Percentiles rank a stretch among this genome's conserved stretches.
These are phyloP conservation scores for Erpetoichthys calabaricus DNA, from an alignment of 2,797 vertebrate species.

Conservation along the genomic window DNA sequence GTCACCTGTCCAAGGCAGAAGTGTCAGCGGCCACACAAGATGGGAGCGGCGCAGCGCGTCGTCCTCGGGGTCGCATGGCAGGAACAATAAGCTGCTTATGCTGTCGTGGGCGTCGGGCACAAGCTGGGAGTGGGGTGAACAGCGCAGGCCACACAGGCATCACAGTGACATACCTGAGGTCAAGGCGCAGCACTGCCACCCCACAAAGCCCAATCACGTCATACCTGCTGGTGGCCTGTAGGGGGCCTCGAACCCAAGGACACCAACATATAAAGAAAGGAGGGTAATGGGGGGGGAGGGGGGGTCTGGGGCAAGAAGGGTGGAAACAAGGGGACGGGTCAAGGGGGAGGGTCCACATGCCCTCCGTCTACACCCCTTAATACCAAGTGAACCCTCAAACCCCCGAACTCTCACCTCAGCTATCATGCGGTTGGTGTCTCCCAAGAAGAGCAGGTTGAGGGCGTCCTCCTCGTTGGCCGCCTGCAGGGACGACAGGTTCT, in stretches of 20 bases:
- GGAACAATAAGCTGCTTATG: too few species aligned
- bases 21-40: constrained; percentile 34
- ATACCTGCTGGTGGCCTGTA: background rate
- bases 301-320: too few species aligned
- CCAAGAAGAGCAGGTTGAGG: constrained; percentile 84
- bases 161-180: too few species aligned
- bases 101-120: too few species aligned
- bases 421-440: constrained; percentile 95
- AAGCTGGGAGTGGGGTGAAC: too few species aligned
- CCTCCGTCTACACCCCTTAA: background rate
- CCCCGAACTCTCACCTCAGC: constrained; percentile 62
- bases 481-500: constrained; percentile 80
- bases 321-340: background rate
- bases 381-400: background rate
- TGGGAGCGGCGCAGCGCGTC: constrained; percentile 4
- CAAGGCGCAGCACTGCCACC: too few species aligned
- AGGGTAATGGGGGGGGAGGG: too few species aligned
- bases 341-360: background rate
- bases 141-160: too few species aligned
- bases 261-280: constrained; percentile 4
- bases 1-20: too few species aligned
- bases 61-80: background rate
- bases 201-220: too few species aligned
- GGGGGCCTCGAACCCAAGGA: background rate
- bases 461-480: constrained; percentile 82